Evolutionary conservation across 37 sponge, comb jelly and placozoan genomes (phyloP).

Genomic region (Chondrosia reniformis): DNA sequence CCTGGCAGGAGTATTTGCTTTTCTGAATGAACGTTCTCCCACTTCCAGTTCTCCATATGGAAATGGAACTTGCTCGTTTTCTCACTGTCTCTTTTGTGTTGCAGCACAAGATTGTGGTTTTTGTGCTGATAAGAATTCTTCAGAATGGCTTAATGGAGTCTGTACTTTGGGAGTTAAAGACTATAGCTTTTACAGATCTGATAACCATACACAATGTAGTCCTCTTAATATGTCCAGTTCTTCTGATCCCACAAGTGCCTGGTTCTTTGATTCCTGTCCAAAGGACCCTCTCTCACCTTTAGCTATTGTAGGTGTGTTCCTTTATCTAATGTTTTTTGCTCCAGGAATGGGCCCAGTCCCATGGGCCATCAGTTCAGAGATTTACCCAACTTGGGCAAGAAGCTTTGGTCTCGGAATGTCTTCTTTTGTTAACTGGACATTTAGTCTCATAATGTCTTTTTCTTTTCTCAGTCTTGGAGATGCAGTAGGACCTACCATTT

Average conservation of each 20-base stretch:
- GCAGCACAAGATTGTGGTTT: slow-evolving; percentile 73
- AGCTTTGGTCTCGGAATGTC: slow-evolving; percentile 69
- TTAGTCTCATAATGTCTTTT: slow-evolving; percentile 79
- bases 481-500: slow-evolving; percentile 23
- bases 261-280: slow-evolving; percentile 48
- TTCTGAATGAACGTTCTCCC: slow-evolving; percentile 29
- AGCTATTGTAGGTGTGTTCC: slow-evolving; percentile 63
- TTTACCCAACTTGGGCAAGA: slow-evolving; percentile 97
- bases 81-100: slow-evolving; percentile 72
- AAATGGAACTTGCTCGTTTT: slow-evolving; percentile 27
- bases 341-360: slow-evolving; percentile 94
- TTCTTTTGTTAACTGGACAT: slow-evolving; percentile 81
- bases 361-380: slow-evolving; percentile 93
- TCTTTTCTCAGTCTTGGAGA: slow-evolving; percentile 72
- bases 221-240: not conserved
- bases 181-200: not conserved
- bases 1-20: slow-evolving; percentile 42
- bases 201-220: no score
- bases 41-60: slow-evolving; percentile 13
- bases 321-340: slow-evolving; percentile 91
- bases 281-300: slow-evolving; percentile 41
- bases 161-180: slow-evolving; percentile 34
- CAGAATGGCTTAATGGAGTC: not conserved
- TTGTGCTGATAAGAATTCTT: slow-evolving; percentile 37
- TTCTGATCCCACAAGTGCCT: not conserved